Conservation (phyloP, 2,888 invertebrate species). For the Serripes groenlandicus region DNA sequence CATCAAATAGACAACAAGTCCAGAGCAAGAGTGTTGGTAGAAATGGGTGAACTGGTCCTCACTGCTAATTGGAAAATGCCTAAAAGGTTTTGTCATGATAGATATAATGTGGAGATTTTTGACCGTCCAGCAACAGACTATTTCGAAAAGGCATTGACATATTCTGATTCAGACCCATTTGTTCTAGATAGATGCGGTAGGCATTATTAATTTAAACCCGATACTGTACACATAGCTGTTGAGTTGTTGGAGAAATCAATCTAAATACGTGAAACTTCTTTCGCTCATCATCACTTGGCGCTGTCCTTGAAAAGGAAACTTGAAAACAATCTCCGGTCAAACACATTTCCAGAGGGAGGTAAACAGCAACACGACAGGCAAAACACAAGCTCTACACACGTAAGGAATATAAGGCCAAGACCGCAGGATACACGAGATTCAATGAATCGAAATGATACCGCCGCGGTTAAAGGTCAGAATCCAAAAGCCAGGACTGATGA, state of each 20-base stretch:
- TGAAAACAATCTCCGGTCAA: background rate
- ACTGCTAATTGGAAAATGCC: too few relatives aligned
- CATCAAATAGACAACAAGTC: background rate
- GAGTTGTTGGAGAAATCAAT: slow-evolving; percentile 26
- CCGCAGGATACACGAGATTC: too few relatives aligned
- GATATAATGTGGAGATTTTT: too few relatives aligned
- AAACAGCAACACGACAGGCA: background rate
- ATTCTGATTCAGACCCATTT: slow-evolving; percentile 23
- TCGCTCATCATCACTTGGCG: slow-evolving; percentile 38
- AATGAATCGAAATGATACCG: too few relatives aligned
- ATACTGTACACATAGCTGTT: slow-evolving; percentile 20
- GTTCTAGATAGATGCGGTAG: slow-evolving; percentile 48
- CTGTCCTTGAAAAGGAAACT: slow-evolving; percentile 36
- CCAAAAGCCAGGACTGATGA: too few relatives aligned
- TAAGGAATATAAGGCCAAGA: too few relatives aligned
- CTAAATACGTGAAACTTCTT: slow-evolving; percentile 25
- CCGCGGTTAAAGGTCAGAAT: too few relatives aligned
- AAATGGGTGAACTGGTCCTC: slow-evolving; percentile 3
- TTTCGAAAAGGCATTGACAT: slow-evolving; percentile 17
- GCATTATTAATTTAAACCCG: slow-evolving; percentile 20
- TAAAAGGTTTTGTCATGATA: too few relatives aligned
- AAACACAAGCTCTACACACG: too few relatives aligned
- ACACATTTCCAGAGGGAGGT: background rate
- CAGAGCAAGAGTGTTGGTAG: background rate
- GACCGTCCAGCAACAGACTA: slow-evolving; percentile 12